Evolutionary conservation across 2,113 vertebrate species (phyloP).

Genomic region (Catharus bicknelli): DNA sequence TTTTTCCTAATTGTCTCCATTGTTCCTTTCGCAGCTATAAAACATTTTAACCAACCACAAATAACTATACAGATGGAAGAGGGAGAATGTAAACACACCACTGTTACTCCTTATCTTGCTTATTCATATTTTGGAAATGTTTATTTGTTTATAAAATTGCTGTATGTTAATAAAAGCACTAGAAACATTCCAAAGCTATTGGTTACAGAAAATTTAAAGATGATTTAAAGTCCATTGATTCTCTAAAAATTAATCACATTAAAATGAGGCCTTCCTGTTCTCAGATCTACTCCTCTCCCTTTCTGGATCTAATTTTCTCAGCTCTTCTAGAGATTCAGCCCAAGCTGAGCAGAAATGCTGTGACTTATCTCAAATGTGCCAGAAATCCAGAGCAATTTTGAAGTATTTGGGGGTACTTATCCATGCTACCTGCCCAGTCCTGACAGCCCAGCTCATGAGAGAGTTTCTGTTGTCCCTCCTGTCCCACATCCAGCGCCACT

Average conservation of each 20-base stretch:
- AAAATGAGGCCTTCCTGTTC: neutral
- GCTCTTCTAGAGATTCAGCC: neutral
- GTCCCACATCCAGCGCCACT: rapidly evolving
- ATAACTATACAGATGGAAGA: neutral
- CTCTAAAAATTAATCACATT: neutral
- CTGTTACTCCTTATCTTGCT: neutral
- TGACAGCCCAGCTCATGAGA: neutral
- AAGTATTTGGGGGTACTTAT: neutral
- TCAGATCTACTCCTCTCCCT: neutral
- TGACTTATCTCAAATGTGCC: neutral
- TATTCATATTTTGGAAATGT: neutral
- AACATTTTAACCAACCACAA: neutral
- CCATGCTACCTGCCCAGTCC: neutral
- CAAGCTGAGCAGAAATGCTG: neutral
- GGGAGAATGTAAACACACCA: neutral
- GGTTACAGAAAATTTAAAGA: conserved; percentile 13
- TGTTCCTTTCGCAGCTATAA: neutral
- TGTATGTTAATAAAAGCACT: neutral
- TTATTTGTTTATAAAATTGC: conserved; percentile 13
- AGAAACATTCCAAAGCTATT: neutral
- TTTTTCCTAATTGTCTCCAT: neutral
- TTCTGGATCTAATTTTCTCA: neutral
- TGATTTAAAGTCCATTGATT: neutral
- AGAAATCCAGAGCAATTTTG: neutral
- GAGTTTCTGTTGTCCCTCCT: neutral